Evolutionary conservation across 2,797 vertebrate species (phyloP).

Genomic region (Macrochelys suwanniensis): DNA sequence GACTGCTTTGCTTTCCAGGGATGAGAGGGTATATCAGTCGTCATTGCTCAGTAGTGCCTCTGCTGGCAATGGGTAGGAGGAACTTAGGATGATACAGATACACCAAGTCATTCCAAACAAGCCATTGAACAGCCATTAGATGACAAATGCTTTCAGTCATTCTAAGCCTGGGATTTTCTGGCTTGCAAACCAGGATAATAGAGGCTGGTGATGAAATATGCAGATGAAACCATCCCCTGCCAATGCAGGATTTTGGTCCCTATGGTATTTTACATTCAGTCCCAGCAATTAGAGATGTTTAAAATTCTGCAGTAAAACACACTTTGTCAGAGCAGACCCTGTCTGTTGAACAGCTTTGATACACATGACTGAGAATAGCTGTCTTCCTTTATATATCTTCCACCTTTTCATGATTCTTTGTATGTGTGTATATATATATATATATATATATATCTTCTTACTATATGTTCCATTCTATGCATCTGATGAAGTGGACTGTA

Average conservation of each 20-base stretch:
- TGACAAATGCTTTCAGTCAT: neutral
- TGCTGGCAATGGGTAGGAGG: neutral
- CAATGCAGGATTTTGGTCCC: slow-evolving; percentile 1
- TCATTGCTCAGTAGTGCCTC: slow-evolving; percentile 9
- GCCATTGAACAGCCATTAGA: slow-evolving; percentile 3
- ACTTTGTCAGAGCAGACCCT: neutral
- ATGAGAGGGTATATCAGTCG: slow-evolving; percentile 13
- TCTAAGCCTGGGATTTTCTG: slow-evolving; percentile 28
- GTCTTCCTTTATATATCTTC: neutral
- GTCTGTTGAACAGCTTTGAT: neutral
- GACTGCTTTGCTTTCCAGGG: slow-evolving; percentile 33
- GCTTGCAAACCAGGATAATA: neutral
- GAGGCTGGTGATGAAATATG: neutral
- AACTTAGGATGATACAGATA: slow-evolving; percentile 17
- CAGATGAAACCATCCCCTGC: neutral
- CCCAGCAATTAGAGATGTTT: neutral
- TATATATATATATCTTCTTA: no score
- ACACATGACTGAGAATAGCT: neutral
- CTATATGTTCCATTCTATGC: no score
- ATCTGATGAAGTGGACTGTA: no score
- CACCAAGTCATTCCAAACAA: neutral
- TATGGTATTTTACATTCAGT: accelerated
- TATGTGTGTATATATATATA: no score
- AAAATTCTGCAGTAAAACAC: neutral
- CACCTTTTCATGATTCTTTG: no score